Base-by-base conservation (phyloP, 2,888 invertebrate species). In the Pterostichus madidus region DNA sequence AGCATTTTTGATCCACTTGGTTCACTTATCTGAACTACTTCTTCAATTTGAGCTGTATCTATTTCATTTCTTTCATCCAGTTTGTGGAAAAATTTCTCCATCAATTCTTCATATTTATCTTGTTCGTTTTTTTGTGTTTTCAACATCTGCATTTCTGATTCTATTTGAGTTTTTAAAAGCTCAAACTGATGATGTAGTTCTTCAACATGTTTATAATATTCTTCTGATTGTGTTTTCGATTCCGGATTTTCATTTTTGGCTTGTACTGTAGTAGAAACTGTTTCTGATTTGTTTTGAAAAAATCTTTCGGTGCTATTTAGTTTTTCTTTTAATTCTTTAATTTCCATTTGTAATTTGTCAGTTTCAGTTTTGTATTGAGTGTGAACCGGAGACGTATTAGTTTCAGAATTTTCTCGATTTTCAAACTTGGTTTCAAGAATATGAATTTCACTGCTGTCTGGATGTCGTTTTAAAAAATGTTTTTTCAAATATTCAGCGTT, bases 401-500 rank as follows among this genome's bases (percentile, higher is more conserved):
- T 81, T 71, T 71, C 83, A 82, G 39, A 80, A 32, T 64, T 10
- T 4, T 15, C 64, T 11, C 5, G 10, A 77, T 77, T 49, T 32
- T 39, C 53, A 10, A 56, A 86, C 39, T 85, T 85, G 79, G 85
- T 85, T 64, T 83, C 78, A 32, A 83, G 85, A 11, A 39, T 61
- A 46, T 83, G 52, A n/a, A 39, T 17, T 31, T 76, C 44, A n/a
- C 32, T 75, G 6, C 86, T 87, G 5, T 87, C 84, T 0, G 89
- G 86, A 87, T 95, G 95, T 39, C 94, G 90, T 85, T 94, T 91
- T 84, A 91, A 90, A 64, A 93, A 89, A 86, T 95, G 95, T 61
- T 93, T 92, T 87, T 91, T 91, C 83, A 94, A 90, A 87, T 93
- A 94, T 82, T 93, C 91, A 86, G 93, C 92, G 84, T 93, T 92